phyloP scores from a whole-genome alignment of 2,113 vertebrate species.

The Triplophysa tibetana region DNA sequence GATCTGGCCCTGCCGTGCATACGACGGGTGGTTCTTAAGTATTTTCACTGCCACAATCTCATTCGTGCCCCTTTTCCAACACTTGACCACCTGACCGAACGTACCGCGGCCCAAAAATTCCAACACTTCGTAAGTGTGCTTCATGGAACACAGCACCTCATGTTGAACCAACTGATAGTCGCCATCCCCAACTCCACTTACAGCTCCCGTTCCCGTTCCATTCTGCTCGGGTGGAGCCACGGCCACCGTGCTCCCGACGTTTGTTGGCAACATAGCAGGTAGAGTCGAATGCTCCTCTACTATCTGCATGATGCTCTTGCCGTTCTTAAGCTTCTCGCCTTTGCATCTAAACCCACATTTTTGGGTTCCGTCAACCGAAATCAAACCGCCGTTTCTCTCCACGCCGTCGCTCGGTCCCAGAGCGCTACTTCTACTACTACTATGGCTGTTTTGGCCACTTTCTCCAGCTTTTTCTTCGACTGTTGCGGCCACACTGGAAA shows the following conservation, averaged over 20 bases:
- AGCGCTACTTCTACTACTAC: slow-evolving; percentile 39
- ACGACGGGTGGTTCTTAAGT: slow-evolving; percentile 96
- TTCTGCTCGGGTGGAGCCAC: slow-evolving; percentile 73
- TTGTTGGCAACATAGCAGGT: slow-evolving; percentile 90
- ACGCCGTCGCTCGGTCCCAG: slow-evolving; percentile 46
- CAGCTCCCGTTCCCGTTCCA: slow-evolving; percentile 68
- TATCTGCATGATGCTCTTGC: slow-evolving; percentile 88
- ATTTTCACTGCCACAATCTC: slow-evolving; percentile 97
- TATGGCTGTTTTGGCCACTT: slow-evolving; percentile 18
- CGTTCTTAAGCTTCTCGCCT: slow-evolving; percentile 79
- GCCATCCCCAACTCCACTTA: slow-evolving; percentile 76
- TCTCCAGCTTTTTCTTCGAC: slow-evolving; percentile 35
- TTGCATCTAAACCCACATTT: slow-evolving; percentile 89
- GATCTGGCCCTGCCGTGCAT: slow-evolving; percentile 95
- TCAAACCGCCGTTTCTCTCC: slow-evolving; percentile 63
- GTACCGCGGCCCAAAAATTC: slow-evolving; percentile 96
- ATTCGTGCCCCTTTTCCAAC: slow-evolving; percentile 93
- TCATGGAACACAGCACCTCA: slow-evolving; percentile 90
- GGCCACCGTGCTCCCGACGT: slow-evolving; percentile 76
- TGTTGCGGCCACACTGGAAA: not conserved
- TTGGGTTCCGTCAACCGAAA: slow-evolving; percentile 75
- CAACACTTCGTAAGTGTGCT: slow-evolving; percentile 94
- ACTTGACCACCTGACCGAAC: slow-evolving; percentile 98
- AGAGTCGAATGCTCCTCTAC: slow-evolving; percentile 87
- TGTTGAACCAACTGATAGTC: slow-evolving; percentile 97